phyloP scores from a whole-genome alignment of 1,140 invertebrate genomes.

The Hyphantria cunea region DNA sequence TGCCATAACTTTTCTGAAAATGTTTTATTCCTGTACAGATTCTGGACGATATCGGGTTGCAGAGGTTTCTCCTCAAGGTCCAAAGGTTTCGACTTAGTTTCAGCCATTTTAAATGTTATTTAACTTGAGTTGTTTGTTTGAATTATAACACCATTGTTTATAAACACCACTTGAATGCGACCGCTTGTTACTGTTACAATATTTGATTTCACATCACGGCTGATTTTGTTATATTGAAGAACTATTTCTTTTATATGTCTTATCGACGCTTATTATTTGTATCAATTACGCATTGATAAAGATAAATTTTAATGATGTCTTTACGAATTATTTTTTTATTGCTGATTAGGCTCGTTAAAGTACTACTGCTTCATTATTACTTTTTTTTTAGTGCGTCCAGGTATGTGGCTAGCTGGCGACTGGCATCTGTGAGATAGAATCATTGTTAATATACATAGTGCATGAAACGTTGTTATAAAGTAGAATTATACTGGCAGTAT shows the following conservation, averaged over 20 bases:
- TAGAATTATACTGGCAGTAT: background rate
- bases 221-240: constrained; percentile 46
- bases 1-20: constrained; percentile 59
- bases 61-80: constrained; percentile 64
- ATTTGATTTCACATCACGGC: constrained; percentile 58
- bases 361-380: constrained; percentile 1
- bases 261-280: constrained; percentile 73
- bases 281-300: constrained; percentile 74
- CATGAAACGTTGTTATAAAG: no score
- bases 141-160: constrained; percentile 48
- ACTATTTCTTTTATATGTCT: constrained; percentile 63
- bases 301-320: constrained; percentile 54
- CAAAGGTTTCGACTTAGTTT: constrained; percentile 48
- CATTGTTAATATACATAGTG: no score
- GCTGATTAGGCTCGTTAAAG: no score
- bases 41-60: constrained; percentile 44
- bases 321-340: constrained; percentile 51
- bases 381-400: constrained; percentile 15
- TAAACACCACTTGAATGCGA: constrained; percentile 35
- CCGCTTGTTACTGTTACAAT: constrained; percentile 47
- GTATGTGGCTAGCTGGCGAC: constrained; percentile 2
- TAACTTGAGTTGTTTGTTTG: constrained; percentile 23
- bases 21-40: constrained; percentile 50
- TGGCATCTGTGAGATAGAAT: constrained; percentile 16
- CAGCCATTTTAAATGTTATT: constrained; percentile 50